Percentiles rank a stretch among this genome's conserved stretches.
Evolutionary conservation across 92 coral and sea anemone genomes (phyloP).

Genomic region (Epizoanthus scotinus): DNA sequence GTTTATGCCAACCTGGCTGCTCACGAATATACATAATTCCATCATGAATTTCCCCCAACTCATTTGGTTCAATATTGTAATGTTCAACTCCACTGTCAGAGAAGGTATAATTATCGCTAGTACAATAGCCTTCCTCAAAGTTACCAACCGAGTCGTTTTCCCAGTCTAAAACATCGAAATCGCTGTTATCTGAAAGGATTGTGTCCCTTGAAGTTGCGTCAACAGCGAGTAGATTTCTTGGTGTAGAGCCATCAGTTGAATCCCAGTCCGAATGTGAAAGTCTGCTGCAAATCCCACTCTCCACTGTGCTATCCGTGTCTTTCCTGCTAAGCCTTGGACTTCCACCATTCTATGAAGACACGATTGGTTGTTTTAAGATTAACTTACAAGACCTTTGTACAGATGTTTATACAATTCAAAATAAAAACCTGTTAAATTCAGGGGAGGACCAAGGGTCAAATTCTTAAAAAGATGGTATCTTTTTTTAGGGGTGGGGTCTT

Average conservation of each 20-base stretch:
- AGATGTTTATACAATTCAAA: no score
- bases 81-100: conserved; percentile 59
- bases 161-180: conserved; percentile 64
- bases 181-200: conserved; percentile 71
- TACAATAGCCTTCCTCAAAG: conserved; percentile 76
- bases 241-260: conserved; percentile 37
- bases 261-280: conserved; percentile 56
- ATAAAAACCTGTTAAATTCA: no score
- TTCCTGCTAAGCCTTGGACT: conserved; percentile 46
- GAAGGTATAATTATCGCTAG: conserved; percentile 71
- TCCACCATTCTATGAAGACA: background rate
- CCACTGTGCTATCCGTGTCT: conserved; percentile 71
- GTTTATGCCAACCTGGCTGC: conserved; percentile 89
- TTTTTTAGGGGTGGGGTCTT: no score
- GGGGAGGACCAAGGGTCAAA: no score
- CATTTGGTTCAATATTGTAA: conserved; percentile 69
- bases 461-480: no score
- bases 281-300: conserved; percentile 68
- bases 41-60: conserved; percentile 68
- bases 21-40: conserved; percentile 78
- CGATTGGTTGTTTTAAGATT: background rate
- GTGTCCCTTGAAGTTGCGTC: conserved; percentile 67
- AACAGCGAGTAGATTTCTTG: conserved; percentile 39
- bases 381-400: no score
- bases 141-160: conserved; percentile 59